Conservation (phyloP, 2,888 invertebrate genomes). For the Harpalus rubripes region DNA sequence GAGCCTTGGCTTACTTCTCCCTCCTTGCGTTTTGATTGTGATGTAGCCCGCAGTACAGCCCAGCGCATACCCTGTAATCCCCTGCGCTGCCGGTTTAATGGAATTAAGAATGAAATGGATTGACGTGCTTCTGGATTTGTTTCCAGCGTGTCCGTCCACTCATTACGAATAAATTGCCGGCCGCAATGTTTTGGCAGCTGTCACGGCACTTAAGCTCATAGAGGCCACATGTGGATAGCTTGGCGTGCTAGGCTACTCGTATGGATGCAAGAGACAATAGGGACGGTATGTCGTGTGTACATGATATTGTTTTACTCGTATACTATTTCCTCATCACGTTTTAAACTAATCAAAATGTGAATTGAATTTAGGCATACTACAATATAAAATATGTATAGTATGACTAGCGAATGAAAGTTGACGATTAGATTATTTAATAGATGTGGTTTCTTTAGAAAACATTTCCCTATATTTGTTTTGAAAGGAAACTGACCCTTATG, state of each 20-base stretch:
- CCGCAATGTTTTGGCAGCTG: conserved; percentile 66
- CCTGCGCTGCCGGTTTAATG: conserved; percentile 60
- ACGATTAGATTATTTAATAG: no score
- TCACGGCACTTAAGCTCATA: conserved; percentile 55
- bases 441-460: no score
- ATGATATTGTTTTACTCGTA: conserved; percentile 28
- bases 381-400: no score
- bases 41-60: conserved; percentile 36
- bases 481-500: no score
- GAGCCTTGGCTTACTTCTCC: not conserved
- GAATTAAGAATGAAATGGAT: conserved; percentile 67
- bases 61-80: conserved; percentile 42
- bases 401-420: no score
- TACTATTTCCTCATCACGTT: not conserved
- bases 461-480: no score
- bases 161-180: conserved; percentile 65
- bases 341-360: no score
- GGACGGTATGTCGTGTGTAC: not conserved
- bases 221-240: conserved; percentile 11
- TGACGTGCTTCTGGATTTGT: conserved; percentile 65
- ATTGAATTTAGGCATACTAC: no score
- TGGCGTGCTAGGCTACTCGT: not conserved
- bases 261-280: not conserved
- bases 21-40: conserved; percentile 60
- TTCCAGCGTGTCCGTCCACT: conserved; percentile 65